Conservation (phyloP, 2,888 invertebrate genomes). For the Trissolcus brochymenae region DNA sequence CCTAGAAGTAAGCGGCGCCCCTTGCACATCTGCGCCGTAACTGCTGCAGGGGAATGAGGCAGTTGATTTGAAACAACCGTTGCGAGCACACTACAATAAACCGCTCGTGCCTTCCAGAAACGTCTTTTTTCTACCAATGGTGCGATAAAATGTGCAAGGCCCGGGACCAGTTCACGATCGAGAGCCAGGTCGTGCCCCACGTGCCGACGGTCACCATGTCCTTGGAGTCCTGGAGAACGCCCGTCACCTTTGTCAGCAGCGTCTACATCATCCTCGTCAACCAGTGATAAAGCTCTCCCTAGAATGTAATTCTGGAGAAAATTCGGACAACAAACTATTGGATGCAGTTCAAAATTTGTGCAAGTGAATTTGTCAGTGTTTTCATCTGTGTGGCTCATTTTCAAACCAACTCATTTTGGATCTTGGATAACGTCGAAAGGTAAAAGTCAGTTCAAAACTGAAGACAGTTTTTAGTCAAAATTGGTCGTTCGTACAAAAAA, state of each 20-base stretch:
- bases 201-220: conserved; percentile 64
- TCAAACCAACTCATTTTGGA: no score
- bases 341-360: neutral
- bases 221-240: conserved; percentile 66
- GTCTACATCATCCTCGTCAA: conserved; percentile 64
- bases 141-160: conserved; percentile 53
- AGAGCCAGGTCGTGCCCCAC: conserved; percentile 49
- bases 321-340: neutral
- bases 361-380: neutral
- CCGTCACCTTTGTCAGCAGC: conserved; percentile 64
- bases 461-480: no score
- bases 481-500: no score
- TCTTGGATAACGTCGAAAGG: no score
- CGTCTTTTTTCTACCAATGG: neutral
- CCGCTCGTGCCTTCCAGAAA: conserved; percentile 9
- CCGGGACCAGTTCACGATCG: conserved; percentile 31
- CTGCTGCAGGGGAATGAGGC: conserved; percentile 66
- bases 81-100: conserved; percentile 57
- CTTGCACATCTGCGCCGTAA: conserved; percentile 70
- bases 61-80: conserved; percentile 68
- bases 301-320: conserved; percentile 15
- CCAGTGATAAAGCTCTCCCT: conserved; percentile 17
- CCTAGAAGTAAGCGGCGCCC: conserved; percentile 62
- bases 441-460: no score
- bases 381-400: no score